phyloP scores from a whole-genome alignment of 2,797 vertebrate species.

The Macrochelys suwanniensis region DNA sequence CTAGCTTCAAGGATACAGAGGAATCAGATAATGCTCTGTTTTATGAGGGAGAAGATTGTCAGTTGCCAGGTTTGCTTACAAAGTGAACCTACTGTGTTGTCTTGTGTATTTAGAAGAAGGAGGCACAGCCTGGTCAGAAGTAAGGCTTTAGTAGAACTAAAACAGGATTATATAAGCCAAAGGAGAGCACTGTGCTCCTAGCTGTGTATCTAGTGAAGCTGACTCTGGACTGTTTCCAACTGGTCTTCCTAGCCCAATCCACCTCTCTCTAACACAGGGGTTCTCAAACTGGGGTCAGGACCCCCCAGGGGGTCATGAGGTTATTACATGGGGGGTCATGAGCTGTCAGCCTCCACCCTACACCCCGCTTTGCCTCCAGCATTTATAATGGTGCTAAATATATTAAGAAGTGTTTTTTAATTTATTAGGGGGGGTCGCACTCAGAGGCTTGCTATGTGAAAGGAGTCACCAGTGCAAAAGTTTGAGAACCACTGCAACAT shows the following conservation, averaged over 20 bases:
- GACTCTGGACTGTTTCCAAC: background rate
- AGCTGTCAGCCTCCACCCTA: no score
- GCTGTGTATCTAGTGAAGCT: background rate
- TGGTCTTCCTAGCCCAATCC: background rate
- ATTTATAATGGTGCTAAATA: no score
- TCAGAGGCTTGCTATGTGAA: no score
- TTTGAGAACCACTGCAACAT: no score
- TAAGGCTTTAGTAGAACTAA: background rate
- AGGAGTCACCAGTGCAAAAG: no score
- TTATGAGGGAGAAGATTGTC: background rate
- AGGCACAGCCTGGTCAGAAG: background rate
- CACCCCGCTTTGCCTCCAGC: no score
- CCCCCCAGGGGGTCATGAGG: no score
- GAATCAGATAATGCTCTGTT: background rate
- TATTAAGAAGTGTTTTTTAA: no score
- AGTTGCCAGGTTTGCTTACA: background rate
- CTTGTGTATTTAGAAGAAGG: background rate
- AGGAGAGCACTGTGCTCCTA: background rate
- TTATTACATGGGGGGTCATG: no score
- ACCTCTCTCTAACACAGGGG: background rate
- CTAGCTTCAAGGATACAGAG: background rate
- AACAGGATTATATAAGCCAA: background rate
- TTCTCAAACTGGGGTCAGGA: no score
- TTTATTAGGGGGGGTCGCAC: no score
- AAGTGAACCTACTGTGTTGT: background rate